These are phyloP conservation scores for Brachionus sp. DNA, from an alignment of 1,140 invertebrate genomes.

Conservation along the genomic window DNA sequence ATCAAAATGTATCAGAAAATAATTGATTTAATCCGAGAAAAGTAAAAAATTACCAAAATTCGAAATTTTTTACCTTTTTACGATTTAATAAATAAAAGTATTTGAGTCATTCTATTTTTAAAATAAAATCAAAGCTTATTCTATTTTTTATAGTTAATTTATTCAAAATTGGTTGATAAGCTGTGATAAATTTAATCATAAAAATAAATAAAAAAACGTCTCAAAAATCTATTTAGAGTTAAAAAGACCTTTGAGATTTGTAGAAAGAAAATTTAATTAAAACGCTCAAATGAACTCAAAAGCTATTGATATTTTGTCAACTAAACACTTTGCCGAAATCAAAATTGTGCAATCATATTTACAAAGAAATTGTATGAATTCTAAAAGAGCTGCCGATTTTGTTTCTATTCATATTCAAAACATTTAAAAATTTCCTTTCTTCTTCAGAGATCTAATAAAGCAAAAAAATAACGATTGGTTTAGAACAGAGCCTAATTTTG, in stretches of 20 bases:
- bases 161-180: background rate
- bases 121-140: too few species aligned
- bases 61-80: too few species aligned
- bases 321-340: background rate
- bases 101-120: too few species aligned
- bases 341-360: conserved; percentile 7
- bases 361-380: background rate
- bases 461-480: background rate
- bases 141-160: too few species aligned
- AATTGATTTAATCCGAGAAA: too few species aligned
- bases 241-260: conserved; percentile 23
- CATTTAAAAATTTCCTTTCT: background rate
- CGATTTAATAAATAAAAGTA: too few species aligned
- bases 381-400: background rate
- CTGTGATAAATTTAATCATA: background rate
- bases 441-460: background rate
- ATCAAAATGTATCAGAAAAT: too few species aligned
- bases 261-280: conserved; percentile 1
- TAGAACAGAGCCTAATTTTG: background rate
- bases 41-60: too few species aligned
- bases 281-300: conserved; percentile 40
- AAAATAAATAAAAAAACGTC: background rate
- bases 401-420: background rate
- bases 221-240: background rate
- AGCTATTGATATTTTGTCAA: background rate